These are phyloP conservation scores for Morone chrysops DNA, from an alignment of 2,113 vertebrate genomes.

Conservation along the genomic window DNA sequence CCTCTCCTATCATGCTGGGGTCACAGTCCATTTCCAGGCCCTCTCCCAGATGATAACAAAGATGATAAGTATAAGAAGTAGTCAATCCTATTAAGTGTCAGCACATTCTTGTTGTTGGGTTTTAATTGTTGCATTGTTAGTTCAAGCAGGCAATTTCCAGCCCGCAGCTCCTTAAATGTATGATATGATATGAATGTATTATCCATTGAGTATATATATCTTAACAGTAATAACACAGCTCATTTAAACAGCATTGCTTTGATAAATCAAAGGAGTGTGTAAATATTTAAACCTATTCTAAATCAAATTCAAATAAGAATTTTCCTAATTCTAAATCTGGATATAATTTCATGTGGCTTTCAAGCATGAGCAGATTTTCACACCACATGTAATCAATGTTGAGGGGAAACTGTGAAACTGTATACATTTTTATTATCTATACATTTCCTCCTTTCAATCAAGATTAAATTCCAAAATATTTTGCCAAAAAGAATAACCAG, in stretches of 20 bases:
- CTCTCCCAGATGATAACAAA: constrained; percentile 51
- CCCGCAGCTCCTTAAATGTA: neutral
- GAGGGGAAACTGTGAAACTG: too few species aligned
- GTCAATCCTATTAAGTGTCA: neutral
- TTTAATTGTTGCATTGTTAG: neutral
- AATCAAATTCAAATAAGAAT: too few species aligned
- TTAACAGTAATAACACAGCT: neutral
- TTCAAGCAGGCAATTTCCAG: neutral
- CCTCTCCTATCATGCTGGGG: constrained; percentile 39
- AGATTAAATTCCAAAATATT: too few species aligned
- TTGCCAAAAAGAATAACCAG: neutral
- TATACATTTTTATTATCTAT: too few species aligned
- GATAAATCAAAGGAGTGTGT: too few species aligned
- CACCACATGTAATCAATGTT: too few species aligned
- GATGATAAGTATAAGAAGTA: constrained; percentile 21
- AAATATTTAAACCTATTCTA: too few species aligned
- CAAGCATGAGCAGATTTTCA: too few species aligned
- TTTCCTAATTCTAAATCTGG: too few species aligned
- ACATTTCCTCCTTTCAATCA: too few species aligned
- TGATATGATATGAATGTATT: neutral
- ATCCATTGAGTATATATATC: neutral
- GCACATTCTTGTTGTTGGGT: neutral
- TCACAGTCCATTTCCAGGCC: constrained; percentile 67
- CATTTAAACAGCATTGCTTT: neutral
- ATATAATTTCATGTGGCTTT: too few species aligned